Conservation (phyloP, 1,140 invertebrate species). For the Lamellibrachia luymesi region DNA sequence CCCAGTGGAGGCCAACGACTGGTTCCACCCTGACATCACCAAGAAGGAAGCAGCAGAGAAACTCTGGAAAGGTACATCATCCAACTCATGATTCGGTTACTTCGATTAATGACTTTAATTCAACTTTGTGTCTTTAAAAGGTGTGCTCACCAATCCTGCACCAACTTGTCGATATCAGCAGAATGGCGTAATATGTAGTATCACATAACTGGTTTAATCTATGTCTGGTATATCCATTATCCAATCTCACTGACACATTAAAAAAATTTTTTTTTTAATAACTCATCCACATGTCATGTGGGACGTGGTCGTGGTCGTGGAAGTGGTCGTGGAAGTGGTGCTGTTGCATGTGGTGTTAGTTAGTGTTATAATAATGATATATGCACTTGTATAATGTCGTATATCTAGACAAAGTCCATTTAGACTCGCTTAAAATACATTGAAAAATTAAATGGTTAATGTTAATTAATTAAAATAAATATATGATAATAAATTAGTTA, state of each 20-base stretch:
- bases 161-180: not conserved
- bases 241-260: not conserved
- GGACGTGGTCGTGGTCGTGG: not conserved
- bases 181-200: not conserved
- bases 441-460: no score
- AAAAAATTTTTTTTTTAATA: not conserved
- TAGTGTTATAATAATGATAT: no score
- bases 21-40: constrained; percentile 94
- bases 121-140: no score
- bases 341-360: not conserved
- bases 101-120: no score
- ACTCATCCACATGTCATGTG: not conserved
- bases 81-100: no score
- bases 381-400: no score
- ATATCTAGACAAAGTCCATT: no score
- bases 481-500: no score
- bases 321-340: not conserved
- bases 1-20: constrained; percentile 85
- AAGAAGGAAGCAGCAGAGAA: constrained; percentile 96
- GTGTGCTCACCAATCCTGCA: not conserved
- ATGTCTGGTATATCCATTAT: not conserved
- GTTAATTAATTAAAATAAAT: no score
- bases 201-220: not conserved
- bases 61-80: constrained; percentile 76
- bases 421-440: no score